Evolutionary conservation across 1,140 invertebrate genomes (phyloP).

Genomic region (Drosophila pandora): DNA sequence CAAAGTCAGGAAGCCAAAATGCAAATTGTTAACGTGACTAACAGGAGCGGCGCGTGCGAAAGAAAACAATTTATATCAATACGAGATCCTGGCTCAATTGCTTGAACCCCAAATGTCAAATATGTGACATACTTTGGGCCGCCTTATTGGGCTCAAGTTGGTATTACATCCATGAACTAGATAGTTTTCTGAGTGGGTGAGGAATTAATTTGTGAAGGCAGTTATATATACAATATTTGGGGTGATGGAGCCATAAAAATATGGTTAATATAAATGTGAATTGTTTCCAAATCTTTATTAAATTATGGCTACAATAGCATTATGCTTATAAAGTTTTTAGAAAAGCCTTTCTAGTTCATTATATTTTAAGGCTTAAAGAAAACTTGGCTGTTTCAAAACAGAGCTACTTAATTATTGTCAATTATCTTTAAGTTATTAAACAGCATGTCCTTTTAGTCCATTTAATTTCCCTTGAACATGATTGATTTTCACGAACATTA

Average conservation of each 20-base stretch:
- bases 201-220: neutral
- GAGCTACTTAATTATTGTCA: too few relatives aligned
- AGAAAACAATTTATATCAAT: constrained; percentile 47
- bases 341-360: too few relatives aligned
- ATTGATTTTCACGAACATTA: neutral
- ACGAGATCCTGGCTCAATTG: constrained; percentile 13
- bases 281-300: too few relatives aligned
- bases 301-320: too few relatives aligned
- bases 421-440: neutral
- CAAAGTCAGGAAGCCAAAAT: constrained; percentile 47
- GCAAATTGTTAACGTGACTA: constrained; percentile 73
- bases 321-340: too few relatives aligned
- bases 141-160: constrained; percentile 2
- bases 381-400: too few relatives aligned
- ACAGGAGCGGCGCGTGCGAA: constrained; percentile 38
- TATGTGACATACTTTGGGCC: constrained; percentile 19
- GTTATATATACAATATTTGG: neutral
- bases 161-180: neutral
- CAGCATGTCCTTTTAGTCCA: neutral
- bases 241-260: neutral
- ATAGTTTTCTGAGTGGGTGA: constrained; percentile 6
- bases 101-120: constrained; percentile 32
- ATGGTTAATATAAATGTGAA: too few relatives aligned
- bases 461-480: neutral
- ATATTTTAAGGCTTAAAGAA: too few relatives aligned